Base-by-base conservation (phyloP, 2,113 vertebrate genomes). In the Catagonus wagneri region DNA sequence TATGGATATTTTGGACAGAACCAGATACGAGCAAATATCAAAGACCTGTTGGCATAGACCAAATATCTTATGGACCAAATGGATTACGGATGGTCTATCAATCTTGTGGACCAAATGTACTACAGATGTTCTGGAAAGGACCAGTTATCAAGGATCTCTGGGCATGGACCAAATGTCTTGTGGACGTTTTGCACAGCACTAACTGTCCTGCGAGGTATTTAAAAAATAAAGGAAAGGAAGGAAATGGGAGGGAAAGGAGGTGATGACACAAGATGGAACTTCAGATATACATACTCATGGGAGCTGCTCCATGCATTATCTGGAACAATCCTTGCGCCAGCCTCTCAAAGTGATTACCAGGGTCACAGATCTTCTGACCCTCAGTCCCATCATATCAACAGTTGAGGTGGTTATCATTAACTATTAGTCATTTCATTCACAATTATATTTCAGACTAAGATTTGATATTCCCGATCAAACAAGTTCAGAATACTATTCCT, bases 261-360 rank as follows among this genome's bases (percentile, higher is more conserved):
- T 16, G 39, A 27, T 16, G 6, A 44, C 8, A 17, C 36, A 19
- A 2, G n/a, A 13, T 23, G 44, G 85, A 61, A 25, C 29, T 61
- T 14, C 27, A 3, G 14, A 19, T 2, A 7, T 4, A 15, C 15
- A 3, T 20, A 2, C 16, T 9, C 34, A 13, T 2, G 0, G 25
- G 19, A 50, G 27, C 6, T 13, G 1, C 10, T 44, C 16, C 4
- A 4, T 4, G 74, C 23, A 0, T 23, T 3, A 23, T 27, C 60
- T 14, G 8, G 60, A 34, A 34, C 36, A n/a, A 34, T 19, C 60
- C 69, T 8, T 32, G 3, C 2, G n/a, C 10, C 17, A 7, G 3
- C 32, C 66, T 8, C 58, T 16, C 34, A 32, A 6, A 17, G 19
- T 39, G 2, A 39, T 14, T 16, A 6, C 23, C 58, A 0, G 1